Conservation (phyloP, 2,888 invertebrate species). For the Neuroscelio doddi region DNA sequence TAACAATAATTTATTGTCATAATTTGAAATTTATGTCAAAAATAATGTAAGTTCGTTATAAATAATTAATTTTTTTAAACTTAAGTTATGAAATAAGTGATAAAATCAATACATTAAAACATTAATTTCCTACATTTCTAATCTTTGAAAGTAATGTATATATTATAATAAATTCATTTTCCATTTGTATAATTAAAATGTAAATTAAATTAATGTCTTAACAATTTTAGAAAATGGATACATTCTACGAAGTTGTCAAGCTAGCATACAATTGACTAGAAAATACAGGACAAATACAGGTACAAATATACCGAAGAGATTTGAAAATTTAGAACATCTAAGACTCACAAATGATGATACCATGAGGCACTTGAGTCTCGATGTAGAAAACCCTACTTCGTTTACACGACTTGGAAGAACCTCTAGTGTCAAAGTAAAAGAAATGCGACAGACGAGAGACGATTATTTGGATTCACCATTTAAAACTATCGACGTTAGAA, state of each 20-base stretch:
- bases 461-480: constrained; percentile 56
- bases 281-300: constrained; percentile 50
- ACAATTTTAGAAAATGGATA: constrained; percentile 58
- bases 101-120: too few species aligned
- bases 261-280: constrained; percentile 62
- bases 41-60: too few species aligned
- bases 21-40: too few species aligned
- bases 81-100: too few species aligned
- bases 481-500: constrained; percentile 57
- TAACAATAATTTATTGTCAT: too few species aligned
- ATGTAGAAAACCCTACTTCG: constrained; percentile 15
- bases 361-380: constrained; percentile 34
- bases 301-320: constrained; percentile 35
- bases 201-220: not conserved
- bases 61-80: too few species aligned
- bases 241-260: constrained; percentile 64
- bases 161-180: too few species aligned
- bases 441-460: constrained; percentile 38
- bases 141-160: too few species aligned
- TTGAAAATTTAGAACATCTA: constrained; percentile 31
- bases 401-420: constrained; percentile 22
- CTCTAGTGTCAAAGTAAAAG: constrained; percentile 26
- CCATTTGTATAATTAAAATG: too few species aligned
- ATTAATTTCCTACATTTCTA: too few species aligned
- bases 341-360: constrained; percentile 26